These are phyloP conservation scores for Aporophyla nigra DNA, from an alignment of 2,888 invertebrate species.

Conservation along the genomic window DNA sequence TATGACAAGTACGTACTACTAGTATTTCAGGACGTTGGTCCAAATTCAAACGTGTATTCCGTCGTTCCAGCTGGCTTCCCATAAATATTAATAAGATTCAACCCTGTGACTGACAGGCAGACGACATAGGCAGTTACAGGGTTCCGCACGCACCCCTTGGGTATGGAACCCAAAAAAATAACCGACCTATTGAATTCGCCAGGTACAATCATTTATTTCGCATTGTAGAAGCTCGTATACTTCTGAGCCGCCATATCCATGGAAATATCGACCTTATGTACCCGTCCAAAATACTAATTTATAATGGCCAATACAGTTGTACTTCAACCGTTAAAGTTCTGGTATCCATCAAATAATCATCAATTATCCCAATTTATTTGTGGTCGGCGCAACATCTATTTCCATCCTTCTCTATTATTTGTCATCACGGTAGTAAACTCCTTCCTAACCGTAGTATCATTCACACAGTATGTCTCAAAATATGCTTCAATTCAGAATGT, in stretches of 20 bases:
- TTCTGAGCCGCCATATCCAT: not conserved
- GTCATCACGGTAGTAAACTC: too few relatives aligned
- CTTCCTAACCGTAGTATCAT: too few relatives aligned
- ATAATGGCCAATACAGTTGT: not conserved
- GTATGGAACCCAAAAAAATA: too few relatives aligned
- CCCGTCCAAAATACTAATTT: not conserved
- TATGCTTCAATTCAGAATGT: too few relatives aligned
- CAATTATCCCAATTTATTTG: too few relatives aligned
- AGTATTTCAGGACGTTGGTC: not conserved
- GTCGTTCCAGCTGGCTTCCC: not conserved
- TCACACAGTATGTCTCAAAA: too few relatives aligned
- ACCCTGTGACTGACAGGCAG: not conserved
- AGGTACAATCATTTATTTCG: not conserved
- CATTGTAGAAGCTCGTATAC: not conserved
- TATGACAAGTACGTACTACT: not conserved
- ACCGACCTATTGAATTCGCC: not conserved
- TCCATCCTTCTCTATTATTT: too few relatives aligned
- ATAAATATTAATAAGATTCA: not conserved
- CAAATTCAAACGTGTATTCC: not conserved
- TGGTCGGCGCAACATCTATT: too few relatives aligned
- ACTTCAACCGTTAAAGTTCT: not conserved
- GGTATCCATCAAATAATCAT: too few relatives aligned
- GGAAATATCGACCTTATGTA: not conserved
- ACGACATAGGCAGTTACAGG: not conserved
- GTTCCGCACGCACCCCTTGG: too few relatives aligned